Conservation (phyloP, 1,140 invertebrate species). For the Danaus plexippus region DNA sequence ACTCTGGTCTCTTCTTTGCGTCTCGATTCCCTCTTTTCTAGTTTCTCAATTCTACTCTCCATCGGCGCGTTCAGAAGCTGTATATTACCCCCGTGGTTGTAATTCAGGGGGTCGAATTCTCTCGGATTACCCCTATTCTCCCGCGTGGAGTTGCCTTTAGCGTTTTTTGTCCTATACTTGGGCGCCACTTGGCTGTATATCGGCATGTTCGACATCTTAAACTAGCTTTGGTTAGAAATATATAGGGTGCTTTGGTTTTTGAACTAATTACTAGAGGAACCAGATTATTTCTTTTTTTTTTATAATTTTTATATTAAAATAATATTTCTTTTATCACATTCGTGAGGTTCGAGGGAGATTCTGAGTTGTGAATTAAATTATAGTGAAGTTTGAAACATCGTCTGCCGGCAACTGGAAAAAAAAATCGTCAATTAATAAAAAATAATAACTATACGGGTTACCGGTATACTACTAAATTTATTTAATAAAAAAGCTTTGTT, state of each 20-base stretch:
- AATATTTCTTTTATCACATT: conserved; percentile 33
- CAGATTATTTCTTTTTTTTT: conserved; percentile 19
- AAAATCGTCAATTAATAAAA: no score
- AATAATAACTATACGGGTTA: no score
- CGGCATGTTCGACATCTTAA: conserved; percentile 66
- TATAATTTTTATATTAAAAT: conserved; percentile 35
- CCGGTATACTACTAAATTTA: no score
- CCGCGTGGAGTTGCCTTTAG: conserved; percentile 25
- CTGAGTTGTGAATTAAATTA: conserved; percentile 3
- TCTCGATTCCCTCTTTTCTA: conserved; percentile 42
- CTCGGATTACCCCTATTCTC: conserved; percentile 31
- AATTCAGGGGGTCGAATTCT: conserved; percentile 67
- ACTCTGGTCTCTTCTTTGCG: conserved; percentile 42
- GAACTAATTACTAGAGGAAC: conserved; percentile 53
- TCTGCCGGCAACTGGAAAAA: no score
- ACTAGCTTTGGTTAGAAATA: conserved; percentile 58
- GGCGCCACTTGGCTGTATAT: conserved; percentile 69
- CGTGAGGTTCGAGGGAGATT: conserved; percentile 40
- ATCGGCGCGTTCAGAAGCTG: conserved; percentile 39
- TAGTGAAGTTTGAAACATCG: no score
- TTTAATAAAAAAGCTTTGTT: no score
- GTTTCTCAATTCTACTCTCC: conserved; percentile 39
- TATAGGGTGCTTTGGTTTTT: conserved; percentile 41
- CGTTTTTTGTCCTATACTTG: conserved; percentile 48
- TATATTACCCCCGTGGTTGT: conserved; percentile 66